Base-by-base conservation (phyloP, 2,797 vertebrate genomes). In the Lindbergichthys nudifrons region DNA sequence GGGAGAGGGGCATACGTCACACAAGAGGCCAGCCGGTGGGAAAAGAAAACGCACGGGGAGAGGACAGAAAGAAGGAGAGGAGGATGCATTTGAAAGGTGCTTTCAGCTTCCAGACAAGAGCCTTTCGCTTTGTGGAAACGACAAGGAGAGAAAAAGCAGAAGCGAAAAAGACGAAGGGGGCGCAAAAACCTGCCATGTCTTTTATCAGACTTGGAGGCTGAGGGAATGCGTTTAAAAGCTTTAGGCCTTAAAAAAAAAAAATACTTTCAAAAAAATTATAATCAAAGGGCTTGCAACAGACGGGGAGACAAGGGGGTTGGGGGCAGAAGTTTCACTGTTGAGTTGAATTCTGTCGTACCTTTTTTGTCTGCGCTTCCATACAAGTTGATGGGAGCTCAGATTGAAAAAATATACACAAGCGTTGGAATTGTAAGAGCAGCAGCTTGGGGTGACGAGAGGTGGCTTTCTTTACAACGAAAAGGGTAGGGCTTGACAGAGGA, bases 1-100 rank as follows among this genome's bases (percentile, higher is more conserved):
- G 90, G 83, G 88, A 89, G 89, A 88, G 80, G 83, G 87, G 84
- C 81, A 89, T 90, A 92, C 90, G 89, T 90, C 91, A 92, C 82
- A 83, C 79, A 88, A 91, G 88, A 85, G 90, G 87, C 90, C 90
- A 90, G 90, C 83, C 85, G 79, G 84, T 91, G 89, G 90, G 89
- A 88, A 90, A 88, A 80, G 79, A 84, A 86, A 87, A 81, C 11
- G 77, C 87, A 78, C 65, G 70, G 80, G 80, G 87, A 80, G 70
- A 84, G 74, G 82, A 88, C 77, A 85, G 80, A 89, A 85, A 88
- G 83, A 75, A 74, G 86, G 52, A 69, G 83, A 87, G 83, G 91
- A 92, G 77, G 84, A 89, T 80, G 85, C 83, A 87, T 92, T 82
- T 92, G 89, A 94, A 92, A 90, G 87, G 85, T 90, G 81, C 84